Percentiles rank a stretch among this genome's conserved stretches.
phyloP scores from a whole-genome alignment of 37 sponge, comb jelly and placozoan genomes.

The Oopsacas minuta region DNA sequence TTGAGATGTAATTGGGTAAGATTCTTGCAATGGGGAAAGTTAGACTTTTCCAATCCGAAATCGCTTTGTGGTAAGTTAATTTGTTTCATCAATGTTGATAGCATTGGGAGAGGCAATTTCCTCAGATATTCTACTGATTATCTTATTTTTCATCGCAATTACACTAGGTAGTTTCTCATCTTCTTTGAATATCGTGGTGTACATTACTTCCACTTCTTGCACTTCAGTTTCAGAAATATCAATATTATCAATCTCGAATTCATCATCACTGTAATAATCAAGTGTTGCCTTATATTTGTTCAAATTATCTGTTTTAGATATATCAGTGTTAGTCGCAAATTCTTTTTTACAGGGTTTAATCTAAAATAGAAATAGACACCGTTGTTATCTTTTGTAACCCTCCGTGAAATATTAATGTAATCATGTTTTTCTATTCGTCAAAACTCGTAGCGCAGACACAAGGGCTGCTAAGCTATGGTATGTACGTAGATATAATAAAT shows the following conservation, averaged over 20 bases:
- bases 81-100: constrained; percentile 2
- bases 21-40: not conserved
- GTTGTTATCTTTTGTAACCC: too few relatives aligned
- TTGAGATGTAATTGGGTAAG: not conserved
- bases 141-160: not conserved
- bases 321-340: too few relatives aligned
- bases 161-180: not conserved
- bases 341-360: too few relatives aligned
- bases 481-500: too few relatives aligned
- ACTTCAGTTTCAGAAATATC: not conserved
- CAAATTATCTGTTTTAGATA: too few relatives aligned
- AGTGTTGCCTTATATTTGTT: not conserved
- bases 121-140: too few relatives aligned
- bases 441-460: not conserved
- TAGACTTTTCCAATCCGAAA: not conserved
- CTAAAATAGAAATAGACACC: too few relatives aligned
- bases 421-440: too few relatives aligned
- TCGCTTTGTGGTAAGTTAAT: not conserved
- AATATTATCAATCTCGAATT: not conserved
- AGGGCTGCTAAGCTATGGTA: too few relatives aligned
- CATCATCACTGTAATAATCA: not conserved
- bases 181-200: not conserved
- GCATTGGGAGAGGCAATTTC: constrained; percentile 1
- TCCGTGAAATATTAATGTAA: too few relatives aligned
- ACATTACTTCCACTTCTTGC: constrained; percentile 4